A percentile compares a stretch with the other conserved stretches of the same genome.
phyloP scores from a whole-genome alignment of 2,113 vertebrate species.

The Pollachius pollachius region DNA sequence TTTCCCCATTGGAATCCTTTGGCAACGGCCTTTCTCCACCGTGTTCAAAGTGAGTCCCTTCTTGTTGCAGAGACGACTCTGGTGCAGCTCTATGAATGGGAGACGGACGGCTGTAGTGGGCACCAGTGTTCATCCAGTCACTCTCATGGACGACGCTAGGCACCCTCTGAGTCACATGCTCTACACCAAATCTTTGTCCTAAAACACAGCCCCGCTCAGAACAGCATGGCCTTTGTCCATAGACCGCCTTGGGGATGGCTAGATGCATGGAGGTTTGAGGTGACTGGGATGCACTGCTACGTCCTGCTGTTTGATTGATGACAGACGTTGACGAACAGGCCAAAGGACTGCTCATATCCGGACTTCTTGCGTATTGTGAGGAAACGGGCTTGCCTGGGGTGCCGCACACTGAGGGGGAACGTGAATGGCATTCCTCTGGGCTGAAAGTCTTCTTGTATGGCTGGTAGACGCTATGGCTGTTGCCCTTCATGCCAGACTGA shows the following conservation, averaged over 20 bases:
- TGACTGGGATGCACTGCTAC: conserved; percentile 27
- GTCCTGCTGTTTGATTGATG: conserved; percentile 44
- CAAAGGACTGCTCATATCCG: conserved; percentile 51
- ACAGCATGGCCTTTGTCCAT: conserved; percentile 75
- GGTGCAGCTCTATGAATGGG: conserved; percentile 52
- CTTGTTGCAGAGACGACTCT: conserved; percentile 44
- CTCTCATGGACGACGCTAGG: conserved; percentile 59
- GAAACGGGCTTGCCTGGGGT: conserved; percentile 59
- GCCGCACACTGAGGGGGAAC: conserved; percentile 49
- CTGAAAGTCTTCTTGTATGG: conserved; percentile 56
- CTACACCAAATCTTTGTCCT: conserved; percentile 58
- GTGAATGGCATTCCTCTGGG: conserved; percentile 52
- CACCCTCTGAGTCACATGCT: conserved; percentile 50
- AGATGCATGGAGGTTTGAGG: conserved; percentile 63
- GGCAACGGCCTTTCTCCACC: conserved; percentile 23
- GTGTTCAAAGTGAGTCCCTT: conserved; percentile 50
- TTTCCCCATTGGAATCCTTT: conserved; percentile 60
- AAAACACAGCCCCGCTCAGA: conserved; percentile 63
- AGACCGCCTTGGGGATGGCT: conserved; percentile 83
- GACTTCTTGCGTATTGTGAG: conserved; percentile 52
- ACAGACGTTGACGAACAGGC: conserved; percentile 37
- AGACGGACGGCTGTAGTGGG: conserved; percentile 44
- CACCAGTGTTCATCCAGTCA: conserved; percentile 64
- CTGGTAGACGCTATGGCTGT: conserved; percentile 62
- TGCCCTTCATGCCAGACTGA: conserved; percentile 51